A percentile compares a stretch with the other conserved stretches of the same genome.
Evolutionary conservation across 2,797 vertebrate species (phyloP).

Genomic region (Lycodopsis pacificus): DNA sequence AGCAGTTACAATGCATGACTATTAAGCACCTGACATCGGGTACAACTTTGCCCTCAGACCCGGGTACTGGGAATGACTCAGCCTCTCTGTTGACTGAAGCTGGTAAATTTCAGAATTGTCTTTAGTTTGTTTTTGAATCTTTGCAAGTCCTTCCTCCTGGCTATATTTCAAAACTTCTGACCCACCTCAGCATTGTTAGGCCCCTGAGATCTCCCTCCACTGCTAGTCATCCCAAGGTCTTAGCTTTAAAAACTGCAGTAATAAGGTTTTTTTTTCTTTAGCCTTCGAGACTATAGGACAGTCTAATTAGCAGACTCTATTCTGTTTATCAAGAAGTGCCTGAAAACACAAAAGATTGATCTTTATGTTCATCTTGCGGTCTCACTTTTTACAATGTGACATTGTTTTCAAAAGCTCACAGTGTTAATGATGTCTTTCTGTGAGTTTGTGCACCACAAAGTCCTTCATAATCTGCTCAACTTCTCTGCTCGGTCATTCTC

Average conservation of each 20-base stretch:
- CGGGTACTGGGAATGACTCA: neutral
- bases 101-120: neutral
- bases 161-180: slow-evolving; percentile 17
- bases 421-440: neutral
- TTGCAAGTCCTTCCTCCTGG: slow-evolving; percentile 26
- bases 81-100: neutral
- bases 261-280: neutral
- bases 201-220: slow-evolving; percentile 3
- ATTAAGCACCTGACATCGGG: neutral
- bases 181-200: neutral
- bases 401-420: neutral
- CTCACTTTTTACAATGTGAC: neutral
- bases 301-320: slow-evolving; percentile 17
- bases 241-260: neutral
- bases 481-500: neutral
- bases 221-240: slow-evolving; percentile 8
- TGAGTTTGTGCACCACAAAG: neutral
- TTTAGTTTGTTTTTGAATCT: neutral
- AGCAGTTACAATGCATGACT: neutral
- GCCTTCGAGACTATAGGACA: neutral
- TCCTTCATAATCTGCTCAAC: neutral
- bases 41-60: neutral
- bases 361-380: neutral
- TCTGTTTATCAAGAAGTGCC: slow-evolving; percentile 9
- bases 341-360: neutral